Evolutionary conservation across 1,140 invertebrate species (phyloP), one percentile per base, ranked within the genome.

Genomic region (Melitaea cinxia): DNA sequence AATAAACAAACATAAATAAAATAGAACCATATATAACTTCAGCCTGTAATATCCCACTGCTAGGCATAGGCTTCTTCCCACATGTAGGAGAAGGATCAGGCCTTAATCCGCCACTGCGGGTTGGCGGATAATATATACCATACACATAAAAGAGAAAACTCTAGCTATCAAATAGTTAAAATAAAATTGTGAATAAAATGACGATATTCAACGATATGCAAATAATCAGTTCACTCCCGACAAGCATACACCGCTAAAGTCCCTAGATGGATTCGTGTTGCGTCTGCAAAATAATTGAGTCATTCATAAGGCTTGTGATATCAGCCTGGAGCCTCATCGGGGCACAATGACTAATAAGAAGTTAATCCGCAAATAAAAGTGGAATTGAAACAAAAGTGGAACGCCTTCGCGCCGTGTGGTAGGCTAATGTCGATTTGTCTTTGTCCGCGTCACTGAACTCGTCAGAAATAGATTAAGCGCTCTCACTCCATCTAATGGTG

Each of bases 301-400:
- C 83, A 89, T 91, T 87, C 84, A 88, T 91, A 91, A 91, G 79
- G 88, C 85, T 91, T 82, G 80, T 79, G 85, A 87, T 86, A 85
- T 80, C 80, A 77, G 77, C 73, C 74, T 68, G 65, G 77, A 73
- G 78, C 70, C 75, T 77, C 75, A 74, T 79, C 76, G 75, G 79
- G 68, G 80, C 79, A 83, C 85, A 86, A 87, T 91, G 86, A 91
- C 86, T 91, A 89, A 91, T 89, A 91, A 91, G 86, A 89, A 89
- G 85, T 91, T 91, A 91, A 91, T 91, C 88, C 86, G 86, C 88
- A 89, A 89, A 91, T 91, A 89, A 90, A 90, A 91, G 88, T 89
- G 81, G 85, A 88, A 91, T 89, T 91, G 86, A 89, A 89, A 91
- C 86, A 88, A 86, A 87, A 89, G 82, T 87, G 83, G 77, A 74